These are phyloP conservation scores for Cylindroiulus punctatus DNA, from an alignment of 2,888 invertebrate species.

Conservation along the genomic window DNA sequence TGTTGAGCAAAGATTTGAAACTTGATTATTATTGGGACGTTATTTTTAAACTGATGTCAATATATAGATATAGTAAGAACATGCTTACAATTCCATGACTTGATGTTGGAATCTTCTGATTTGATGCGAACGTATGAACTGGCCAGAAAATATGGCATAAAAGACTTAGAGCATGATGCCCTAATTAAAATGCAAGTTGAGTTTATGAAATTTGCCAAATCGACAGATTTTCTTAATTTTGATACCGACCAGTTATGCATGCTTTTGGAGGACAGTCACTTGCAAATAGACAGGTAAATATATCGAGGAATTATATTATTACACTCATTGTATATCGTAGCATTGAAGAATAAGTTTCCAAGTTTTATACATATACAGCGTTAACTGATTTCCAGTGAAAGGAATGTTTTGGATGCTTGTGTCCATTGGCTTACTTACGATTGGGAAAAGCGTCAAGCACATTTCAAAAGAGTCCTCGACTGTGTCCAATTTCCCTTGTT, in stretches of 20 bases:
- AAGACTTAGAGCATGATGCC: not conserved
- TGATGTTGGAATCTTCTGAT: not conserved
- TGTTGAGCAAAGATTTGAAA: not conserved
- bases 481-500: not conserved
- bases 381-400: not conserved
- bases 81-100: not conserved
- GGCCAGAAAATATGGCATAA: not conserved
- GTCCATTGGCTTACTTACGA: not conserved
- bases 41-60: not conserved
- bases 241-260: not conserved
- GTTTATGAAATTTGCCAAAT: conserved; percentile 11
- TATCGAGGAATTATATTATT: no score
- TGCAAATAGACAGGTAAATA: not conserved
- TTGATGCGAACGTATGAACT: not conserved
- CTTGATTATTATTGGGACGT: not conserved
- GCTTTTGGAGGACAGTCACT: not conserved
- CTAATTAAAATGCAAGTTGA: not conserved
- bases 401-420: not conserved
- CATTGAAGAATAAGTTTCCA: no score
- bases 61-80: conserved; percentile 5
- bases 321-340: no score
- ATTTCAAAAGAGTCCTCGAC: not conserved
- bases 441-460: not conserved
- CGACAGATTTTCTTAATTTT: not conserved
- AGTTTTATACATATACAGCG: no score